Percentiles rank a stretch among this genome's conserved stretches.
Conservation (phyloP, 1,140 invertebrate species). For the Pissodes strobi region DNA sequence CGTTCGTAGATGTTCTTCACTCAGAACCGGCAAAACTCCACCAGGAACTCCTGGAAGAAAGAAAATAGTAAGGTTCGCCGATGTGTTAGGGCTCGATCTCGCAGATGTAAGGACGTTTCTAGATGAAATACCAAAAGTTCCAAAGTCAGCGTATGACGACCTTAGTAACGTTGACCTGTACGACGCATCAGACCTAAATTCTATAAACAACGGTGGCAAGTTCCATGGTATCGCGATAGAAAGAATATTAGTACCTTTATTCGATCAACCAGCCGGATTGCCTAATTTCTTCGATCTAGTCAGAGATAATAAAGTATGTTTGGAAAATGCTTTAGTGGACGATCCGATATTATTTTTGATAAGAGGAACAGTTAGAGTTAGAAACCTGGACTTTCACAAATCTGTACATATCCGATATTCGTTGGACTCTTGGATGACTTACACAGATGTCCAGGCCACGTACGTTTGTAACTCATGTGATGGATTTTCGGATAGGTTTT, state of each 20-base stretch:
- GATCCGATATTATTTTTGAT: constrained; percentile 75
- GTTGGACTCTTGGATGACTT: constrained; percentile 83
- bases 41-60: constrained; percentile 86
- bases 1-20: constrained; percentile 78
- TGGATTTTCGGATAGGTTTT: constrained; percentile 89
- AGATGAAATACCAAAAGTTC: constrained; percentile 86
- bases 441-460: constrained; percentile 77
- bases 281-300: constrained; percentile 79
- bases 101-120: constrained; percentile 88
- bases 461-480: constrained; percentile 90
- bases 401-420: constrained; percentile 85
- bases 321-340: constrained; percentile 82
- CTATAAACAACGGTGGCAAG: constrained; percentile 17
- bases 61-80: constrained; percentile 94
- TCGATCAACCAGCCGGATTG: constrained; percentile 78
- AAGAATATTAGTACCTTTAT: constrained; percentile 71
- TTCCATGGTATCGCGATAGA: constrained; percentile 55
- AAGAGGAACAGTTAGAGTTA: constrained; percentile 82
- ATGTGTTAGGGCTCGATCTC: constrained; percentile 89
- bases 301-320: constrained; percentile 71
- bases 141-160: constrained; percentile 81
- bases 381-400: constrained; percentile 92
- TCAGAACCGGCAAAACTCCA: constrained; percentile 90
- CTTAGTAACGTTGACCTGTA: constrained; percentile 59
- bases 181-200: constrained; percentile 9